Base-by-base conservation (phyloP, 2,797 vertebrate species). In the Enteromius argenteus region DNA sequence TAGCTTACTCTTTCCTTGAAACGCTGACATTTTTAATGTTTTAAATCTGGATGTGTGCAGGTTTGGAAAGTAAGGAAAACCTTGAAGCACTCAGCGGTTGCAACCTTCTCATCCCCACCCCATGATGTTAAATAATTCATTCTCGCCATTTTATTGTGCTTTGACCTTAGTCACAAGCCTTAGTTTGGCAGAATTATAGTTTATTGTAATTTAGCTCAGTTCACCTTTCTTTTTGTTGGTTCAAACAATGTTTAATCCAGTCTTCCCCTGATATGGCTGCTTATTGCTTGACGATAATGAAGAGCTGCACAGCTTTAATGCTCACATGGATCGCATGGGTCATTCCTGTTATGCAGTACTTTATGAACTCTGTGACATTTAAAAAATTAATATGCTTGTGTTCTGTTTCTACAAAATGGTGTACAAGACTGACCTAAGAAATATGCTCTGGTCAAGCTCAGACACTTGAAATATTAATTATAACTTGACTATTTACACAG, bases 181-280 rank as follows among this genome's bases (percentile, higher is more conserved):
- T 42, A 27, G 39, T 62, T 81, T 88, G 68, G 46, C 10, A 83
- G 80, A 87, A 71, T 60, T 64, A 60, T 67, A n/a, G 72, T 81
- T 85, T 53, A 53, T 68, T 69, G n/a, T 84, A 78, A 62, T n/a
- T n/a, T 39, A 4, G 21, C 49, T 68, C 30, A 0, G 44, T 60
- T 83, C 78, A 84, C 76, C 74, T 64, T 64, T 75, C 11, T 67
- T 21, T 81, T 86, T 84, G 44, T 72, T 85, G 79, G 30, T 86
- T 80, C 83, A 64, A 77, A 79, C 64, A 80, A 42, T 80, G 32
- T 14, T 62, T 68, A 58, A 82, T 81, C 56, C 56, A 10, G 30
- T 85, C 49, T 46, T 17, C 60, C 5, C 67, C 9, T 14, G 32
- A 30, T 13, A 42, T 39, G 73, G n/a, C 15, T 58, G 21, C 15